phyloP scores from a whole-genome alignment of 1,140 invertebrate genomes.

The Scaptomyza graminum region DNA sequence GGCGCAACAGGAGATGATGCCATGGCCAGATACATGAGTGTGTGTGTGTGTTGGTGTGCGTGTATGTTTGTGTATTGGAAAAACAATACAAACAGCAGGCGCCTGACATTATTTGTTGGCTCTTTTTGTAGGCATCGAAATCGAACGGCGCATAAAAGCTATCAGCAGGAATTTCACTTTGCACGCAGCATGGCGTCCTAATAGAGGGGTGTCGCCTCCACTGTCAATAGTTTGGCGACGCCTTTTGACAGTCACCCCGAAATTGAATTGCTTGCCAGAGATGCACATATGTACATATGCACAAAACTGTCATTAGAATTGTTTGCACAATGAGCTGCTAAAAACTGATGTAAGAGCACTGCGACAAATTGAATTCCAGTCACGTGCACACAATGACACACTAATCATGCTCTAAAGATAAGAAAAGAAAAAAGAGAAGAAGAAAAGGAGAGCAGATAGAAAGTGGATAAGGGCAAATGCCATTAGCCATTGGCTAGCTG shows the following conservation, averaged over 20 bases:
- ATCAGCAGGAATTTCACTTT: slow-evolving; percentile 22
- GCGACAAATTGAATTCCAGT: slow-evolving; percentile 62
- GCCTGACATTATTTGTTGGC: slow-evolving; percentile 47
- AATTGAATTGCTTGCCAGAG: slow-evolving; percentile 33
- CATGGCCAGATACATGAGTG: slow-evolving; percentile 31
- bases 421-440: slow-evolving; percentile 13
- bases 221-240: slow-evolving; percentile 27
- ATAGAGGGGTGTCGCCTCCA: background rate
- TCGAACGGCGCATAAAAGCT: background rate
- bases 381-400: slow-evolving; percentile 69
- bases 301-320: slow-evolving; percentile 60
- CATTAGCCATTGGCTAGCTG: slow-evolving; percentile 57
- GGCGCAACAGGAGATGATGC: slow-evolving; percentile 67
- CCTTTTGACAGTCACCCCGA: slow-evolving; percentile 22
- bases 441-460: slow-evolving; percentile 5
- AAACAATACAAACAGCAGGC: slow-evolving; percentile 48
- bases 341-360: slow-evolving; percentile 34
- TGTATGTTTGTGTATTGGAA: slow-evolving; percentile 10
- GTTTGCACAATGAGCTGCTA: slow-evolving; percentile 61
- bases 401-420: slow-evolving; percentile 56
- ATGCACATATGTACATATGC: slow-evolving; percentile 33
- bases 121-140: slow-evolving; percentile 40
- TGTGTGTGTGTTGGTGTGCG: slow-evolving; percentile 3
- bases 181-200: slow-evolving; percentile 12
- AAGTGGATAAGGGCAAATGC: background rate